Evolutionary conservation across 2,797 vertebrate genomes (phyloP).

Genomic region (Psittacula derbiana): DNA sequence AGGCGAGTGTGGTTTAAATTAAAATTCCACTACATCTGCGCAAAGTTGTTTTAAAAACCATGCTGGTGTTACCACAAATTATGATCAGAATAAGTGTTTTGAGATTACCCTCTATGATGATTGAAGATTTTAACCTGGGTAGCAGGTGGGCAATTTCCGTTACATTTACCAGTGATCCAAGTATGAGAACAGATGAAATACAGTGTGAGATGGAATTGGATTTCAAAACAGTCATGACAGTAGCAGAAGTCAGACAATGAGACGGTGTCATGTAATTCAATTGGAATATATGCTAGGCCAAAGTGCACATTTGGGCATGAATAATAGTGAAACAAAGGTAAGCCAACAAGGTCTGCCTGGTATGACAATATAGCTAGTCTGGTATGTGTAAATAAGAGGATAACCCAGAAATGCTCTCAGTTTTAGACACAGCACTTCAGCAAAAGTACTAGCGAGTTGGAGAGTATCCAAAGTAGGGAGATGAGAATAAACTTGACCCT

Average conservation of each 20-base stretch:
- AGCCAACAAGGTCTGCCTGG: not conserved
- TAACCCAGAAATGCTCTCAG: not conserved
- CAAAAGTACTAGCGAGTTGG: not conserved
- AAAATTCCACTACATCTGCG: not conserved
- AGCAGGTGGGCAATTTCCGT: not conserved
- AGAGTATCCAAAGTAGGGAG: not conserved
- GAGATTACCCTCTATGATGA: not conserved
- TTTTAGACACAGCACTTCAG: not conserved
- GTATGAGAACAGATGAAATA: not conserved
- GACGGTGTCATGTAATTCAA: rapidly evolving
- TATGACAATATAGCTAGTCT: not conserved
- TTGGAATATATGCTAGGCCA: not conserved
- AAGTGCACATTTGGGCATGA: not conserved
- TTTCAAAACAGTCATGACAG: not conserved
- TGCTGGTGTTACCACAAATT: not conserved
- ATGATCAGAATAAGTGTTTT: not conserved
- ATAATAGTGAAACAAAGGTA: not conserved
- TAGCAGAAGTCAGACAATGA: not conserved
- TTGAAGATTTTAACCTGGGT: not conserved
- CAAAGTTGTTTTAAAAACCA: not conserved
- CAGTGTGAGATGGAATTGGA: not conserved
- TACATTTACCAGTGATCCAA: not conserved
- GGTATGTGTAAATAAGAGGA: not conserved
- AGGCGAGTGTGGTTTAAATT: not conserved
- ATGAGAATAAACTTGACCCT: not conserved